Evolutionary conservation across 2,888 invertebrate species (phyloP).

Genomic region (Poecilobothrus nobilitatus): DNA sequence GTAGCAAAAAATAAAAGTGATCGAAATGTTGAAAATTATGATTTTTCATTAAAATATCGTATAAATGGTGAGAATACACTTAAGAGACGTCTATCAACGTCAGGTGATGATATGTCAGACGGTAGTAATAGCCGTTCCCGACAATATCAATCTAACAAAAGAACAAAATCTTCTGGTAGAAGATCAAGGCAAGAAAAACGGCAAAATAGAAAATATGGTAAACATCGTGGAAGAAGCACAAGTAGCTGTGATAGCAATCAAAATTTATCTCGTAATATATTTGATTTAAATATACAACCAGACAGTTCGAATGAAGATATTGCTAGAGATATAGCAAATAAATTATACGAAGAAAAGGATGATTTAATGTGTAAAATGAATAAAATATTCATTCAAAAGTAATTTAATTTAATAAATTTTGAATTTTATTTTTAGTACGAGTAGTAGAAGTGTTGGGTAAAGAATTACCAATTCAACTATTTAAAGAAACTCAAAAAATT

Average conservation of each 20-base stretch:
- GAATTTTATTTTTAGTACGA: slow-evolving; percentile 46
- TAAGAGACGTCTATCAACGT: slow-evolving; percentile 37
- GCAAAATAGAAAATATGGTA: slow-evolving; percentile 18
- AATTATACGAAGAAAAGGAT: slow-evolving; percentile 65
- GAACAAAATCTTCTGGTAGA: slow-evolving; percentile 32
- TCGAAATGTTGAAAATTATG: slow-evolving; percentile 67
- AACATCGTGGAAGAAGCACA: slow-evolving; percentile 31
- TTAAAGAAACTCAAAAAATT: slow-evolving; percentile 69
- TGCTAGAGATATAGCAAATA: slow-evolving; percentile 62
- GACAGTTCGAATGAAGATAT: slow-evolving; percentile 52
- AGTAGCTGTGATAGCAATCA: slow-evolving; percentile 48
- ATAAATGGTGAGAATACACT: slow-evolving; percentile 47
- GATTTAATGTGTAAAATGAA: slow-evolving; percentile 57
- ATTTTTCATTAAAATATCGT: slow-evolving; percentile 57
- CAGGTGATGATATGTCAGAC: slow-evolving; percentile 34
- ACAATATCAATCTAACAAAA: slow-evolving; percentile 27
- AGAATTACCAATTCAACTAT: slow-evolving; percentile 63
- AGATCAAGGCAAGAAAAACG: slow-evolving; percentile 26
- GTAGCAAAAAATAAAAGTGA: slow-evolving; percentile 58
- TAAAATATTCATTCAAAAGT: too few species aligned
- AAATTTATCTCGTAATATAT: slow-evolving; percentile 43
- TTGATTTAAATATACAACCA: slow-evolving; percentile 49
- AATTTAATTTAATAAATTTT: neutral
- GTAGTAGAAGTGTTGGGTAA: slow-evolving; percentile 65
- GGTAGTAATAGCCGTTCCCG: slow-evolving; percentile 22